phyloP scores from a whole-genome alignment of 2,797 vertebrate genomes.

The Euthynnus affinis region DNA sequence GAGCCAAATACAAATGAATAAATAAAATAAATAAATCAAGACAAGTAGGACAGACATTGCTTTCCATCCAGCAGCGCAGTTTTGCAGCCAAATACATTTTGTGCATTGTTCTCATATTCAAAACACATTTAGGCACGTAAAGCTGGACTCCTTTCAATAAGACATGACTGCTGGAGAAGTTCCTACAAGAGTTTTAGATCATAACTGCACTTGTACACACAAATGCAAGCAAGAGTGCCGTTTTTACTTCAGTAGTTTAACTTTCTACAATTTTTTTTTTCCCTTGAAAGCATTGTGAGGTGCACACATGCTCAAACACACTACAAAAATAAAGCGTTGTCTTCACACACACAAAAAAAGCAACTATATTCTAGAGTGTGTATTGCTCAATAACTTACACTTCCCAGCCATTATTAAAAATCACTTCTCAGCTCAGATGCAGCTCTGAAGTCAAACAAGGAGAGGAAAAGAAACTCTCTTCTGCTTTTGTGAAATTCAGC shows the following conservation, averaged over 20 bases:
- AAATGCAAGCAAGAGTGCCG: neutral
- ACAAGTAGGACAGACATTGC: slow-evolving; percentile 45
- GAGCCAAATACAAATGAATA: slow-evolving; percentile 71
- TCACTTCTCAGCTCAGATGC: slow-evolving; percentile 36
- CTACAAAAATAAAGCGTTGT: slow-evolving; percentile 8
- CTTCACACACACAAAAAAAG: slow-evolving; percentile 29
- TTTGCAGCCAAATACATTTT: slow-evolving; percentile 57
- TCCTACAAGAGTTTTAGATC: slow-evolving; percentile 46
- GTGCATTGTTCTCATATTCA: slow-evolving; percentile 64
- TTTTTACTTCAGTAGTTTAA: slow-evolving; percentile 28
- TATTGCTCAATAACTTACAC: slow-evolving; percentile 39
- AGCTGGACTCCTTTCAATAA: slow-evolving; percentile 54
- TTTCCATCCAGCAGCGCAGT: slow-evolving; percentile 49
- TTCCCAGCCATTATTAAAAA: slow-evolving; percentile 30
- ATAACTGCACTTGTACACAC: slow-evolving; percentile 3
- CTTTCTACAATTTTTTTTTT: slow-evolving; percentile 40
- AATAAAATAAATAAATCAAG: slow-evolving; percentile 69
- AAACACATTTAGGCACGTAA: slow-evolving; percentile 58
- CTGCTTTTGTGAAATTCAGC: slow-evolving; percentile 76
- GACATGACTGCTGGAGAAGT: slow-evolving; percentile 54
- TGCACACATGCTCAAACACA: slow-evolving; percentile 21
- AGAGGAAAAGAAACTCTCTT: neutral
- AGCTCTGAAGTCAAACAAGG: slow-evolving; percentile 53
- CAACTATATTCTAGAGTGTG: slow-evolving; percentile 19
- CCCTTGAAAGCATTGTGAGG: slow-evolving; percentile 25